A percentile compares a stretch with the other conserved stretches of the same genome.
phyloP scores from a whole-genome alignment of 2,888 invertebrate genomes.

The Drosophila eohydei region DNA sequence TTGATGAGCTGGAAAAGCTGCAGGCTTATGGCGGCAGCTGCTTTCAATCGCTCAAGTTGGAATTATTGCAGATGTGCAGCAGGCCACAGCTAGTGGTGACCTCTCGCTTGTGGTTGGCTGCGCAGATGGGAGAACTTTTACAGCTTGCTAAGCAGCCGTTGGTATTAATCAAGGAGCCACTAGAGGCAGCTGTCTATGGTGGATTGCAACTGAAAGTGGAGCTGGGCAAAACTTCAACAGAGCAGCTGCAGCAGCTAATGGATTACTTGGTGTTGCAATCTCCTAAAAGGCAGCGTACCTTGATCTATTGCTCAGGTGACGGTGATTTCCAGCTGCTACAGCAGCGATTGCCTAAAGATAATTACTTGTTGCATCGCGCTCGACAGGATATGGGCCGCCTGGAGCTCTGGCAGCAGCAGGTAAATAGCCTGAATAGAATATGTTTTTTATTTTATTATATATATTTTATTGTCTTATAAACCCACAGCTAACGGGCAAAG shows the following conservation, averaged over 20 bases:
- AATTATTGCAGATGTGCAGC: neutral
- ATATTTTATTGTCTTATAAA: neutral
- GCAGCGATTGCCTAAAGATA: neutral
- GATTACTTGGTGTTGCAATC: neutral
- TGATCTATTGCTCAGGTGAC: conserved; percentile 1
- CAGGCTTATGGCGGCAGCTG: conserved; percentile 8
- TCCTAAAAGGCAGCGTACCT: neutral
- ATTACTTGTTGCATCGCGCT: conserved; percentile 3
- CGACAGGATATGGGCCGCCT: conserved; percentile 1
- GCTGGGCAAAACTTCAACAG: neutral
- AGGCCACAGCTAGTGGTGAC: neutral
- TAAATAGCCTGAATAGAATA: neutral
- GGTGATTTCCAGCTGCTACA: conserved; percentile 1
- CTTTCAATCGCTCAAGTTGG: neutral
- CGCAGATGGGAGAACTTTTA: neutral
- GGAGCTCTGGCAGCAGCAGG: conserved; percentile 1
- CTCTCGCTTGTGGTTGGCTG: conserved; percentile 2
- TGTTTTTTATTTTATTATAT: neutral
- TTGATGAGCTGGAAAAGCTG: conserved; percentile 7
- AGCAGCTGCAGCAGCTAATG: conserved; percentile 9
- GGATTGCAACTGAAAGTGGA: conserved; percentile 2
- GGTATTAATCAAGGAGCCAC: neutral
- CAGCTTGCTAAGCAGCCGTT: neutral
- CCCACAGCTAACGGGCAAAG: neutral
- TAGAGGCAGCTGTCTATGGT: conserved; percentile 14